Evolutionary conservation across 2,888 invertebrate species (phyloP), one percentile per base, ranked within the genome.

Genomic region (Molorchus minor): DNA sequence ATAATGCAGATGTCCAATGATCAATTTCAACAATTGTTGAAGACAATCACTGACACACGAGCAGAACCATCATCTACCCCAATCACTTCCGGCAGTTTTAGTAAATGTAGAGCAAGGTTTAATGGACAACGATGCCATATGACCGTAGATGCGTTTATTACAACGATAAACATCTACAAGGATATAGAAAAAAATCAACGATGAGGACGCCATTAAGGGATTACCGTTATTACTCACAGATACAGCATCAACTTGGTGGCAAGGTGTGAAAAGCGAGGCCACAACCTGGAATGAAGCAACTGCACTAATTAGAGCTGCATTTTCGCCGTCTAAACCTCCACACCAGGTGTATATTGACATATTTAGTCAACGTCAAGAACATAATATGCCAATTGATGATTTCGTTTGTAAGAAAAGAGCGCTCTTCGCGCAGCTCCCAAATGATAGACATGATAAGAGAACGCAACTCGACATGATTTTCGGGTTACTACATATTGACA

Each of bases 401-500:
- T 69, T 68, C 54, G 30, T 69, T 8, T 58, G 59, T 33, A 19
- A 20, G 19, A 63, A 67, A 49, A 29, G 67, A 29, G 65, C 62
- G 8, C 19, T 66, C n/a, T 12, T 69, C 7, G 54, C 62, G 12
- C 53, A 61, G 41, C 38, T 67, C 21, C 65, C 68, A n/a, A 8
- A 29, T 5, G 47, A 56, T 15, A 4, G 25, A 25, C 58, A 61
- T 21, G 60, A 61, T 29, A 68, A 67, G 46, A 62, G 55, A 7
- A 60, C 60, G n/a, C 62, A 68, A 51, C 8, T 68, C n/a, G 68
- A 67, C 19, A 38, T 68, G 21, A 44, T 68, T 1, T 68, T 59
- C 45, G 66, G 66, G 1, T 43, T 67, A 12, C 41, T 57, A 1
- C 3, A 51, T 16, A 30, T 61, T 2, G 10, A 33, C 2, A 2